Evolutionary conservation across 2,797 vertebrate species (phyloP), one percentile per base, ranked within the genome.

Genomic region (Poeciliopsis gracilis): DNA sequence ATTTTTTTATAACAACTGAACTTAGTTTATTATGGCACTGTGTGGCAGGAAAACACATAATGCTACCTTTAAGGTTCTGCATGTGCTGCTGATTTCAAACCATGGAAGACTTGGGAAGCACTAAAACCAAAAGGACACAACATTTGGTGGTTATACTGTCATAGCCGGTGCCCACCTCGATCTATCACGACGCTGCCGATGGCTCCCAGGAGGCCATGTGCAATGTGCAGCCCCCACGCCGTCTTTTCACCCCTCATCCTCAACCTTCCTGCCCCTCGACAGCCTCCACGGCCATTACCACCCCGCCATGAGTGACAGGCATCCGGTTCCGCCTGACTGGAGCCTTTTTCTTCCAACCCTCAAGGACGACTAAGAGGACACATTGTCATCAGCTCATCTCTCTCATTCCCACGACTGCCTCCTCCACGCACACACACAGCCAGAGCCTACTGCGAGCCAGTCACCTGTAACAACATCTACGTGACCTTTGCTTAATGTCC

Each of bases 221-320:
- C 84, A 83, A 78, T 51, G 70, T 59, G 70, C 81, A 84, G 78
- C 84, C 78, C 71, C 76, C 55, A 4, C 69, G 1, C 84, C 84
- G 76, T 83, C 86, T 79, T 73, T 49, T 63, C 79, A 18, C 77
- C 55, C 76, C 33, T 41, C 77, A 4, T 63, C 72, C 55, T 73
- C 30, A 72, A 28, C 73, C 71, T 61, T 41, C 72, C 79, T 46
- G 30, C 78, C 28, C 46, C 67, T 45, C 18, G 57, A 75, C 72
- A 53, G 7, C 74, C 73, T 38, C 69, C 78, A n/a, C 33, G 66
- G 25, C 86, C 82, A 80, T 83, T 88, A 82, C 87, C 79, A 49
- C 57, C 88, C 78, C 36, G 20, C 84, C 83, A 75, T 95, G 93
- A 96, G 91, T 95, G 95, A 95, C 95, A 96, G 93, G 88, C 91